Conservation (phyloP, 2,797 vertebrate species). For the Vespertilio murinus region DNA sequence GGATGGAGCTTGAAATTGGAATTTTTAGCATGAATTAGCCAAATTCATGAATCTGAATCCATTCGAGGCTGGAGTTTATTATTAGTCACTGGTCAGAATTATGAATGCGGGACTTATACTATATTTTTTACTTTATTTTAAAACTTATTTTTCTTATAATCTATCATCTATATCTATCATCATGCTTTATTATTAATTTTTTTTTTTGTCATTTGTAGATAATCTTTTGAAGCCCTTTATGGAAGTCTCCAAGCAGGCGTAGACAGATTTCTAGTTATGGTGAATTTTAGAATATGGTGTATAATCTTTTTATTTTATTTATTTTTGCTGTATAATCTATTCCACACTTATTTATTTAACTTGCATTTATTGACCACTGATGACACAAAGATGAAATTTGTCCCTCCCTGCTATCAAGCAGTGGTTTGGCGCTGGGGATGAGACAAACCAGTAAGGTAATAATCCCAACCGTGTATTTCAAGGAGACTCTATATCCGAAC, state of each 20-base stretch:
- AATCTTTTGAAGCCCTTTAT: constrained; percentile 1
- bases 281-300: constrained; percentile 7
- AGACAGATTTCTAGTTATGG: not conserved
- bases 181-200: not conserved
- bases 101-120: not conserved
- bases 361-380: not conserved
- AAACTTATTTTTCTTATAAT: not conserved
- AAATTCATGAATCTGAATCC: not conserved
- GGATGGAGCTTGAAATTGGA: not conserved
- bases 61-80: not conserved
- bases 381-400: not conserved
- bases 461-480: not conserved
- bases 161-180: not conserved
- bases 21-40: not conserved
- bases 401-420: not conserved
- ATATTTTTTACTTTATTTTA: not conserved
- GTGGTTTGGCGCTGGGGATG: not conserved
- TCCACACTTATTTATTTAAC: not conserved
- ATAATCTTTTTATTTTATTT: too few relatives aligned
- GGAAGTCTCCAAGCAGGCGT: not conserved
- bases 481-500: not conserved
- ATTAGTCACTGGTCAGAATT: not conserved
- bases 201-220: not conserved
- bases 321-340: not conserved
- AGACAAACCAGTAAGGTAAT: not conserved